Conservation (phyloP, 2,888 invertebrate genomes). For the Tridacna gigas region DNA sequence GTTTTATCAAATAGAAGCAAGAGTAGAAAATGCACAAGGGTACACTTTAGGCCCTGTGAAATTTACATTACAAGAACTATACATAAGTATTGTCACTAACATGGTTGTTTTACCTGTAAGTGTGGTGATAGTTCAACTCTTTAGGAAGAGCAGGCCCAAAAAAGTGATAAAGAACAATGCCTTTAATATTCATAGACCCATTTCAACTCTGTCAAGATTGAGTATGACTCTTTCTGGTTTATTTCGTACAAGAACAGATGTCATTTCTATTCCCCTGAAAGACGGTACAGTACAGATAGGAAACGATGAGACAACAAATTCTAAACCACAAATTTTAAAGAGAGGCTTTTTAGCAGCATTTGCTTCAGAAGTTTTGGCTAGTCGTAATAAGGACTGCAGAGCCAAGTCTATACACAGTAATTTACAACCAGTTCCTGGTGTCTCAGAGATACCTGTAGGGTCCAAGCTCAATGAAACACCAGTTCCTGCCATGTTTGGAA, state of each 20-base stretch:
- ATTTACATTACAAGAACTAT: slow-evolving; percentile 65
- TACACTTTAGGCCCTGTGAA: slow-evolving; percentile 66
- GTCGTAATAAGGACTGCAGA: not conserved
- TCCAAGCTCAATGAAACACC: slow-evolving; percentile 22
- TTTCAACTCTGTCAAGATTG: slow-evolving; percentile 39
- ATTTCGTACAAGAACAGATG: slow-evolving; percentile 38
- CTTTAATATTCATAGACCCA: slow-evolving; percentile 47
- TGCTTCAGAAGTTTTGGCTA: not conserved
- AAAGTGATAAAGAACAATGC: slow-evolving; percentile 60
- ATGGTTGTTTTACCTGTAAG: slow-evolving; percentile 65
- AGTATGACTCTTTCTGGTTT: slow-evolving; percentile 36
- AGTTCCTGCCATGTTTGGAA: slow-evolving; percentile 29
- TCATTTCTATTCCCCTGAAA: slow-evolving; percentile 34
- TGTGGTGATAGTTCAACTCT: slow-evolving; percentile 61
- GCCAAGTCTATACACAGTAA: not conserved
- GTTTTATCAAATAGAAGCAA: slow-evolving; percentile 63
- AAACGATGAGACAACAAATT: not conserved
- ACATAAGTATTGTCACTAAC: slow-evolving; percentile 66
- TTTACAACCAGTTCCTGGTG: not conserved
- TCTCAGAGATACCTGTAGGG: not conserved
- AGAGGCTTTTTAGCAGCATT: not conserved
- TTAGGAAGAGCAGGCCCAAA: slow-evolving; percentile 65
- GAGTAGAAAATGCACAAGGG: slow-evolving; percentile 56
- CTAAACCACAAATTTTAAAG: not conserved
- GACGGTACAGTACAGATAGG: not conserved